A percentile compares a stretch with the other conserved stretches of the same genome.
Evolutionary conservation across 2,113 vertebrate species (phyloP).

Genomic region (Trogon surrucura): DNA sequence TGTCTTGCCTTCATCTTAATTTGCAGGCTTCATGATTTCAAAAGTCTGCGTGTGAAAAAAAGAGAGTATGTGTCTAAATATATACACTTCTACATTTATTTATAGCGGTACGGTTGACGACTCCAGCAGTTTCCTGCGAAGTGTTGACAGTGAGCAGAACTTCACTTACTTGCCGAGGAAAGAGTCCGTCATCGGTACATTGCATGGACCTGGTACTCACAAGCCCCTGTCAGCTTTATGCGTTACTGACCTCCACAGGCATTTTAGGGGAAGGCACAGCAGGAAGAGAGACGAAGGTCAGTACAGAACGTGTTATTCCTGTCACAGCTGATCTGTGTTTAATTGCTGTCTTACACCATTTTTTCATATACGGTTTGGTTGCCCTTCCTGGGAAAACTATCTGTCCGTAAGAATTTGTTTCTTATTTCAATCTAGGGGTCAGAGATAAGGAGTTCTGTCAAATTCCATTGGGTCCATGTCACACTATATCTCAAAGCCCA

Average conservation of each 20-base stretch:
- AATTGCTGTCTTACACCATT: background rate
- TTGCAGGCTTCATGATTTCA: background rate
- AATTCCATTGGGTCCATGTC: background rate
- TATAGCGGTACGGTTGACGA: fast-evolving
- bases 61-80: background rate
- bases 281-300: conserved; percentile 17
- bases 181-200: background rate
- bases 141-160: background rate
- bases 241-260: conserved; percentile 70
- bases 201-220: background rate
- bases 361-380: background rate
- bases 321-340: background rate
- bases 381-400: background rate
- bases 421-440: background rate
- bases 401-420: background rate
- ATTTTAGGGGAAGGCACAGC: conserved; percentile 58
- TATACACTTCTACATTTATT: background rate
- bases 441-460: background rate
- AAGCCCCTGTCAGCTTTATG: conserved; percentile 43
- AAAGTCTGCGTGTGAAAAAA: background rate
- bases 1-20: background rate
- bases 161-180: background rate
- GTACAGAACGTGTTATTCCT: background rate
- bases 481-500: background rate
- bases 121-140: background rate